Base-by-base conservation (phyloP, 2,113 vertebrate genomes). In the Syngnathus typhle region DNA sequence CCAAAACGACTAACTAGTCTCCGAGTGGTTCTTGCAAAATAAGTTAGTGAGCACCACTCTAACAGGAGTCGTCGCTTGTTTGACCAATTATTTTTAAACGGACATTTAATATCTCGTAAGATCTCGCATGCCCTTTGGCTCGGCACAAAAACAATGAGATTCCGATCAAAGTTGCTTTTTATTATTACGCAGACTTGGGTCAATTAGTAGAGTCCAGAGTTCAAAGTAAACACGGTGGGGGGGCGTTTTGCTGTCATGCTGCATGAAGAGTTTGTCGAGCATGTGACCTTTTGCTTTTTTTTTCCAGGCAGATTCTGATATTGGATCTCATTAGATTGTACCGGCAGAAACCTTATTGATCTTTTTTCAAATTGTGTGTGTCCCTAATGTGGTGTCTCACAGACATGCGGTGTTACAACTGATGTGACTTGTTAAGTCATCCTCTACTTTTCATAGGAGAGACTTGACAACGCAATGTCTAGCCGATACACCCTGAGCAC, bases 401-500 rank as follows among this genome's bases (percentile, higher is more conserved):
- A 54, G 10, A 54, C n/a, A 52, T 43, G 39, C 2, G 60, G 5
- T 2, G 60, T 43, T 58, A 15, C 55, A 36, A 58, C 18, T 5
- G 21, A 55, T 23, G 52, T 55, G 21, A 21, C 21, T 39, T 60
- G 69, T 65, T 65, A 73, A 74, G 46, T 67, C 67, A 71, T 68
- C 64, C 44, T 72, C 71, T 73, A 75, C 60, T 68, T 69, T 62
- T 16, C 23, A 23, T 16, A 23, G 10, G 16, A 8, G 41, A 27
- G 11, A 21, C 58, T 36, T 15, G 5, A 61, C 8, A 32, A 32
- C 27, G 27, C 43, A 64, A 77, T 32, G 36, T 56, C 60, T 69
- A 69, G 62, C 51, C 38, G 62, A 62, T 73, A 78, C 51, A 71
- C 71, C 68, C 54, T 47, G 49, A 67, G 67, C 56, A 32, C 51